Evolutionary conservation across 2,888 invertebrate species (phyloP).

Genomic region (Deilephila porcellus): DNA sequence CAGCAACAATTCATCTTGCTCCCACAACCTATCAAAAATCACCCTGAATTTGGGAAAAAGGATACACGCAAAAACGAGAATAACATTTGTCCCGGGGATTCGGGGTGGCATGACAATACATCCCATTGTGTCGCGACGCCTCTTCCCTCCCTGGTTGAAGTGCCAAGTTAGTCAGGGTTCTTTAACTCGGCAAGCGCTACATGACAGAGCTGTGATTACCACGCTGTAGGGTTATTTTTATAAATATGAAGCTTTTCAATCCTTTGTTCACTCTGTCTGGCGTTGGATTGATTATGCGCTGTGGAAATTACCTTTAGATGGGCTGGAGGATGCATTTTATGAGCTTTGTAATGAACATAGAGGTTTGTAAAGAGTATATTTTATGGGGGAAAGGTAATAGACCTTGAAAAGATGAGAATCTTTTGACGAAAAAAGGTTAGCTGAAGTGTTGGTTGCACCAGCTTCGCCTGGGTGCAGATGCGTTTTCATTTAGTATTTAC

Average conservation of each 20-base stretch:
- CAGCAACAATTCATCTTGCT: not conserved
- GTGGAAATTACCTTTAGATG: not conserved
- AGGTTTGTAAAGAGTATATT: not conserved
- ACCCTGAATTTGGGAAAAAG: not conserved
- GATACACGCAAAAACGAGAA: constrained; percentile 14
- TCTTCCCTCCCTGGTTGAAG: constrained; percentile 45
- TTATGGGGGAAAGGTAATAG: too few species aligned
- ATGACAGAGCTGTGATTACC: constrained; percentile 30
- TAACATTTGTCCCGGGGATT: constrained; percentile 24
- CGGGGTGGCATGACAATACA: constrained; percentile 31
- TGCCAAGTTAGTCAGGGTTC: constrained; percentile 61
- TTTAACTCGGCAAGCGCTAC: constrained; percentile 45
- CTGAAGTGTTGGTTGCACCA: too few species aligned
- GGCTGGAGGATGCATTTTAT: not conserved
- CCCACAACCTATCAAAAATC: not conserved
- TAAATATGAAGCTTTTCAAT: constrained; percentile 22
- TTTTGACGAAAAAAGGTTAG: too few species aligned
- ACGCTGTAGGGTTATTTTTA: constrained; percentile 23
- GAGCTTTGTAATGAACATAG: not conserved
- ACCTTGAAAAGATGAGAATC: too few species aligned
- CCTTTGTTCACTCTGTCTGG: constrained; percentile 17
- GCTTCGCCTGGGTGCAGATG: too few species aligned
- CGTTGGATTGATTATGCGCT: constrained; percentile 4
- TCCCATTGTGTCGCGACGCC: constrained; percentile 54
- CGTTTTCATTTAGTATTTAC: too few species aligned